phyloP scores from a whole-genome alignment of 53 echinoderm and acorn worm species.

The Holothuria leucospilota region DNA sequence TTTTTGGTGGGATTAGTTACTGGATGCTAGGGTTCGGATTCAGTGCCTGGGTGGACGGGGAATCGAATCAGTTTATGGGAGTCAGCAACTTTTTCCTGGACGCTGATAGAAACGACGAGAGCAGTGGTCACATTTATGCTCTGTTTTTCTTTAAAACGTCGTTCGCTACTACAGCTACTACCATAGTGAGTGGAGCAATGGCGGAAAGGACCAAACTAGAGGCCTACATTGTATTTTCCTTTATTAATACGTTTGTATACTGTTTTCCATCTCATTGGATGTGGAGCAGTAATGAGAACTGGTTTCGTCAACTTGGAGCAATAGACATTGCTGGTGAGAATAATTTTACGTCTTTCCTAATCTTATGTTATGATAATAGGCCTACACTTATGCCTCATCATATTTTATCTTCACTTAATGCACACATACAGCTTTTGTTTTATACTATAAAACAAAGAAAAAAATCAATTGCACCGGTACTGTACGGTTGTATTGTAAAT shows the following conservation, averaged over 20 bases:
- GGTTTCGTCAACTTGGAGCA: constrained; percentile 65
- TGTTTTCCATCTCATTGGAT: constrained; percentile 85
- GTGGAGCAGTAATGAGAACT: constrained; percentile 57
- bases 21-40: constrained; percentile 93
- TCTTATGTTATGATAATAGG: neutral
- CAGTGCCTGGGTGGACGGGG: constrained; percentile 55
- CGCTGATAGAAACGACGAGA: constrained; percentile 42
- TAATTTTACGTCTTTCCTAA: neutral
- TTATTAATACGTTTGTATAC: constrained; percentile 76
- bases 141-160: constrained; percentile 86
- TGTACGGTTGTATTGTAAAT: no score
- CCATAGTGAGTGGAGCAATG: constrained; percentile 76
- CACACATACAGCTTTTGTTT: no score
- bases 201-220: constrained; percentile 83
- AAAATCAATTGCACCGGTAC: no score
- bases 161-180: constrained; percentile 84
- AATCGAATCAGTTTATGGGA: constrained; percentile 65
- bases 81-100: constrained; percentile 75
- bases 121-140: constrained; percentile 64
- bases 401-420: no score
- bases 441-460: no score
- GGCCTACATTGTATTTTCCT: constrained; percentile 79
- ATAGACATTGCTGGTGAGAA: constrained; percentile 75
- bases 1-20: constrained; percentile 83
- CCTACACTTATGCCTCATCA: no score